Evolutionary conservation across 2,797 vertebrate genomes (phyloP), one percentile per base, ranked within the genome.

Genomic region (Trematomus bernacchii): DNA sequence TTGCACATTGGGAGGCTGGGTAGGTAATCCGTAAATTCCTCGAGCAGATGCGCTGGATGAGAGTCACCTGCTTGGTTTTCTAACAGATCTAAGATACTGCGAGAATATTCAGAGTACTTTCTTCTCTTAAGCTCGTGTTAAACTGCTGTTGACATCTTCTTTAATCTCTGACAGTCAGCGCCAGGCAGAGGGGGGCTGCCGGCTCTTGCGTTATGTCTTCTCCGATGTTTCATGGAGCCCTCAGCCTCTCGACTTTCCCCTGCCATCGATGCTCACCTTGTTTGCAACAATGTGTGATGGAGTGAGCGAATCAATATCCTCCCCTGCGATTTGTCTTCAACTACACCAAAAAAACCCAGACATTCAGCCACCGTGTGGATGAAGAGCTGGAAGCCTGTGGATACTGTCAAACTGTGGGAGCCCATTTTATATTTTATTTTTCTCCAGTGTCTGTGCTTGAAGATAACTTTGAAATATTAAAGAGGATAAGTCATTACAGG

Each of bases 101-200:
- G 30, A 76, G 88, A 91, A 90, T 87, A 90, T 91, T 92, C 85
- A 85, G 84, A 76, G 84, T 86, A 86, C 85, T 87, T 90, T 92
- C 93, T 90, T 93, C 91, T 87, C 86, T 86, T 90, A 87, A 90
- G 86, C 85, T 85, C 5, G 90, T 92, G 89, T 89, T 95, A 93
- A 95, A 95, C 93, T 91, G 90, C 89, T 87, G 90, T 83, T 93
- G 94, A 94, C 93, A 85, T 94, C 94, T 93, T 93, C 91, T 95
- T 95, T 95, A 93, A 95, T 95, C 93, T 94, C 91, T 88, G 91
- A 91, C 86, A 93, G 89, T 75, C 89, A 77, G 86, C 48, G 61
- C 19, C 59, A 83, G 86, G 88, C 79, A 65, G 77, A 86, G 74
- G 71, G 71, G 77, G 33, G 86, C 80, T 80, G 85, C 69, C 80